These are phyloP conservation scores for Eupleurogrammus muticus DNA, from an alignment of 2,797 vertebrate species.

Conservation along the genomic window DNA sequence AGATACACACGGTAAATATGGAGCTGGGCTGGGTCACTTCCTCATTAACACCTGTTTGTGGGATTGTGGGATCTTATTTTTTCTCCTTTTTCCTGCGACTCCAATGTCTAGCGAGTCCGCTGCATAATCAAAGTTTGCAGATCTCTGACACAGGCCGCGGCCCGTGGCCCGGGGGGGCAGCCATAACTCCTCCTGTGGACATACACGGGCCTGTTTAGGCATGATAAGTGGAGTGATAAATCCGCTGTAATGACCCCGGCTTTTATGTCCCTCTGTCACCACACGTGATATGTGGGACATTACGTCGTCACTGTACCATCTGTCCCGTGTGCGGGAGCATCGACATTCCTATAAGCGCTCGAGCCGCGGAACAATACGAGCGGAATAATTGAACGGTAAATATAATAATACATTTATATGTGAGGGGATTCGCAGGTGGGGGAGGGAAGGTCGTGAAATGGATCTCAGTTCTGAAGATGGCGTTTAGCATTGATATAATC, in stretches of 20 bases:
- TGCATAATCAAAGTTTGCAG: constrained; percentile 8
- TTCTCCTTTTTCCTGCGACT: background rate
- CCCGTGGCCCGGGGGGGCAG: background rate
- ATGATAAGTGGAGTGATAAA: constrained; percentile 25
- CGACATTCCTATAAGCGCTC: background rate
- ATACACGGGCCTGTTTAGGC: constrained; percentile 12
- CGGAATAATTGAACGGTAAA: too few species aligned
- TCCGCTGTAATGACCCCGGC: background rate
- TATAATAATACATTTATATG: too few species aligned
- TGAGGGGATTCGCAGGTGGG: too few species aligned
- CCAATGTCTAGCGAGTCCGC: background rate
- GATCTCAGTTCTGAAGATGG: too few species aligned
- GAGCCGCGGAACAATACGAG: background rate
- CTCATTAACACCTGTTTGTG: background rate
- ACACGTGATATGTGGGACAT: background rate
- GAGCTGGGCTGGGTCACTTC: background rate
- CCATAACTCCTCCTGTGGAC: constrained; percentile 29
- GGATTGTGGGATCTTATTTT: background rate
- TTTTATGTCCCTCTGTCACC: constrained; percentile 12
- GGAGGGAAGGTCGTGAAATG: too few species aligned
- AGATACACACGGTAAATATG: background rate
- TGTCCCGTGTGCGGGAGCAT: background rate
- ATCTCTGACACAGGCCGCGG: background rate
- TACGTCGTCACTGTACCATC: background rate
- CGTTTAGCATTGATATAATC: too few species aligned